Conservation (phyloP, 2,888 invertebrate genomes). For the Mythimna pallens region DNA sequence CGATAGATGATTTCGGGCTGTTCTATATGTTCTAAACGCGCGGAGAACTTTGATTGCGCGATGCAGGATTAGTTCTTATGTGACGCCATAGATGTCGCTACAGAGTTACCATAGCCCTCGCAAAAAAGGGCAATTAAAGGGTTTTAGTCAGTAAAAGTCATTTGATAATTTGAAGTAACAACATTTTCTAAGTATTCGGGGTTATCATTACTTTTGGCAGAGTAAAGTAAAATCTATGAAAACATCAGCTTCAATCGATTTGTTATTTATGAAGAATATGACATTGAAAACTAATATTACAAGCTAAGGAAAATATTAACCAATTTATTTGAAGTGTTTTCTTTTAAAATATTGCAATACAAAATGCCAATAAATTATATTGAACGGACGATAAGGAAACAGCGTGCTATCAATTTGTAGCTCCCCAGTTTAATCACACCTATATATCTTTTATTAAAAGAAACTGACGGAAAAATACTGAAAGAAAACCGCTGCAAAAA, state of each 20-base stretch:
- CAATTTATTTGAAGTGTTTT: conserved; percentile 20
- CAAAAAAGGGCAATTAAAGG: too few species aligned
- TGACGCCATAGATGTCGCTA: too few species aligned
- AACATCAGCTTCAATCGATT: conserved; percentile 19
- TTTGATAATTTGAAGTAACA: too few species aligned
- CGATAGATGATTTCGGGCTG: too few species aligned
- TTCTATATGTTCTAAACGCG: too few species aligned
- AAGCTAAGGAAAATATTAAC: conserved; percentile 25
- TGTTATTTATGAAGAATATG: background rate
- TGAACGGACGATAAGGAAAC: conserved; percentile 19
- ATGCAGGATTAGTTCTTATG: too few species aligned
- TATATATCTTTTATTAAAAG: conserved; percentile 18
- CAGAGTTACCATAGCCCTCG: too few species aligned
- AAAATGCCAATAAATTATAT: conserved; percentile 35
- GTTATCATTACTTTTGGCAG: too few species aligned
- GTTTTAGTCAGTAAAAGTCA: too few species aligned
- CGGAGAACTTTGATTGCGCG: too few species aligned
- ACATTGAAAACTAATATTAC: conserved; percentile 7
- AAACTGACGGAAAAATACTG: background rate
- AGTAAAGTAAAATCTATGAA: background rate
- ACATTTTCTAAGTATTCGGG: too few species aligned
- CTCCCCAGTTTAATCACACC: background rate
- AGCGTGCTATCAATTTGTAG: conserved; percentile 48
- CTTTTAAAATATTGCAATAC: conserved; percentile 33
- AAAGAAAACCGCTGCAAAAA: background rate